Evolutionary conservation across 2,888 invertebrate species (phyloP).

Genomic region (Uropetala carovei): DNA sequence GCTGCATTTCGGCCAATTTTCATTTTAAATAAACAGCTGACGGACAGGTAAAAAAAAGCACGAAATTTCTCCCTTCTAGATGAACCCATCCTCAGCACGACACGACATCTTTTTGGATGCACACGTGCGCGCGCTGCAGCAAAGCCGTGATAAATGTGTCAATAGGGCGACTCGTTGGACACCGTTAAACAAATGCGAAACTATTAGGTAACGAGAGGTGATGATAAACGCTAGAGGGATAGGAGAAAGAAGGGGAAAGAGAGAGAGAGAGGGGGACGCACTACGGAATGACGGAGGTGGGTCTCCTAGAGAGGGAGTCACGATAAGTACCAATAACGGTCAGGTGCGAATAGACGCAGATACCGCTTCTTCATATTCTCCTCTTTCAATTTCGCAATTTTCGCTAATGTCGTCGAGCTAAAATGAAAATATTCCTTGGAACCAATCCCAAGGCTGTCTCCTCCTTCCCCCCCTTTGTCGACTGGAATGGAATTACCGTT

Average conservation of each 20-base stretch:
- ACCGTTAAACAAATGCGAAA: slow-evolving; percentile 14
- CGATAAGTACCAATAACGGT: not conserved
- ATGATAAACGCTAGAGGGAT: not conserved
- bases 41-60: no score
- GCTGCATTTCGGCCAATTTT: no score
- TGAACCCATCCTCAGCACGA: no score
- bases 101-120: no score
- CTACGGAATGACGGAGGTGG: no score
- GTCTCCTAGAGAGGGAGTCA: no score
- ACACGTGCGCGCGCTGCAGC: not conserved
- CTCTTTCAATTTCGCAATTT: not conserved
- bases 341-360: not conserved
- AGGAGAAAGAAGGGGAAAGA: no score
- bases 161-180: not conserved
- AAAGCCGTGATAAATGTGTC: not conserved
- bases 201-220: slow-evolving; percentile 7
- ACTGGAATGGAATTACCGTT: slow-evolving; percentile 23
- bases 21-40: no score
- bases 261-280: no score
- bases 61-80: no score
- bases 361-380: slow-evolving; percentile 8
- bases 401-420: not conserved
- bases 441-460: slow-evolving; percentile 26
- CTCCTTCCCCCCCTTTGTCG: not conserved
- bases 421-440: not conserved